Evolutionary conservation across 2,113 vertebrate genomes (phyloP).

Genomic region (Pipa parva): DNA sequence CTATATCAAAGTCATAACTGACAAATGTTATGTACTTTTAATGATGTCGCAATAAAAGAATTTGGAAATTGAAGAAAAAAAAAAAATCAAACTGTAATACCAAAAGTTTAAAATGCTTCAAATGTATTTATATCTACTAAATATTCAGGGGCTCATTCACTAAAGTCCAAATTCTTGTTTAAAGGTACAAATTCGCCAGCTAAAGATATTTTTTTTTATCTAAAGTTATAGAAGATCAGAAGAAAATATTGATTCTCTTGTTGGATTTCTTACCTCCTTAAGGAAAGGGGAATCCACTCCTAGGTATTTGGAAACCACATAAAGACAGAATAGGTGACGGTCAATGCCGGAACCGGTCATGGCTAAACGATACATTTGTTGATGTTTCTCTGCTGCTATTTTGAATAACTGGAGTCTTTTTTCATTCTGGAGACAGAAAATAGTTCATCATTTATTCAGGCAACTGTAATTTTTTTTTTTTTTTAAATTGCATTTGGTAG

Average conservation of each 20-base stretch:
- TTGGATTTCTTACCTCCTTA: constrained; percentile 70
- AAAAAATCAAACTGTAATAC: too few species aligned
- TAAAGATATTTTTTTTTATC: too few species aligned
- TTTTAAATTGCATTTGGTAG: too few species aligned
- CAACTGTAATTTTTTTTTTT: too few species aligned
- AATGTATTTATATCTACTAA: too few species aligned
- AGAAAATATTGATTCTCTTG: background rate
- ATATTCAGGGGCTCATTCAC: too few species aligned
- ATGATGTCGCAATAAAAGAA: too few species aligned
- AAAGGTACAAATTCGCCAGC: too few species aligned
- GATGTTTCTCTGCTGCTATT: constrained; percentile 77
- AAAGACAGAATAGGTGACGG: constrained; percentile 96
- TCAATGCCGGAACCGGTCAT: constrained; percentile 92
- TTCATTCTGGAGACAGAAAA: constrained; percentile 52
- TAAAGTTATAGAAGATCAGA: background rate
- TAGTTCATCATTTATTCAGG: background rate
- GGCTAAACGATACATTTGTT: constrained; percentile 80
- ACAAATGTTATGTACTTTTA: too few species aligned
- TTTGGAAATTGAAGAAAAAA: background rate
- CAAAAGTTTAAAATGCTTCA: too few species aligned
- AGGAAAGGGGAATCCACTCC: constrained; percentile 90
- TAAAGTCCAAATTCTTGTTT: too few species aligned
- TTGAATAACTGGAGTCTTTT: constrained; percentile 67
- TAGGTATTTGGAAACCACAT: constrained; percentile 93
- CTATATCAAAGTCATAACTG: too few species aligned